Conservation (phyloP, 2,888 invertebrate genomes). For the Thera britannica region DNA sequence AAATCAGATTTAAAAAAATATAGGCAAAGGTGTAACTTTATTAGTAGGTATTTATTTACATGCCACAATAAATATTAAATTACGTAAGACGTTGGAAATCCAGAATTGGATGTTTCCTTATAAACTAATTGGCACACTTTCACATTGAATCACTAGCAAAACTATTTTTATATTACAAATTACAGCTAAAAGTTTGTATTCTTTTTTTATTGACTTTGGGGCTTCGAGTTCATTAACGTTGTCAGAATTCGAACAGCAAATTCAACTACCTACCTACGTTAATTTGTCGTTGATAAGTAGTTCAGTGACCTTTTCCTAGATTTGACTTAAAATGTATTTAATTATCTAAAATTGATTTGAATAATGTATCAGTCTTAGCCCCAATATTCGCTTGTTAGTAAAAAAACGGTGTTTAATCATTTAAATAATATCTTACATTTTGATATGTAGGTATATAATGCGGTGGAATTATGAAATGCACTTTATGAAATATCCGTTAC, state of each 20-base stretch:
- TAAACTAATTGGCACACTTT: conserved; percentile 83
- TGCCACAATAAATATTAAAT: conserved; percentile 73
- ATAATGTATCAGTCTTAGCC: conserved; percentile 18
- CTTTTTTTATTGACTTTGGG: conserved; percentile 40
- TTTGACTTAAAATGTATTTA: not conserved
- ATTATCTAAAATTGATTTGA: not conserved
- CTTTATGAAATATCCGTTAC: conserved; percentile 38
- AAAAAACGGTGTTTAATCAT: conserved; percentile 9
- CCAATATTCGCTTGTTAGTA: conserved; percentile 15
- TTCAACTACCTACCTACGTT: no score
- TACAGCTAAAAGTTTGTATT: conserved; percentile 67
- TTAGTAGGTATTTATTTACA: conserved; percentile 60
- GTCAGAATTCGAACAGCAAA: not conserved
- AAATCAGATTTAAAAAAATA: conserved; percentile 28
- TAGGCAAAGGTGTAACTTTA: conserved; percentile 35
- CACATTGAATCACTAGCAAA: conserved; percentile 83
- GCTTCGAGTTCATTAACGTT: conserved; percentile 1
- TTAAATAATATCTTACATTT: conserved; percentile 50
- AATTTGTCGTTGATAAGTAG: no score
- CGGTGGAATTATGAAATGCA: conserved; percentile 58
- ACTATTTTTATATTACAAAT: conserved; percentile 72
- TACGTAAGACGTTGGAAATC: conserved; percentile 63
- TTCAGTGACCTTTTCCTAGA: not conserved
- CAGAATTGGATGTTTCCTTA: conserved; percentile 54
- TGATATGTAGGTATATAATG: conserved; percentile 79